Evolutionary conservation across 2,797 vertebrate genomes (phyloP).

Genomic region (Meda fulgida): DNA sequence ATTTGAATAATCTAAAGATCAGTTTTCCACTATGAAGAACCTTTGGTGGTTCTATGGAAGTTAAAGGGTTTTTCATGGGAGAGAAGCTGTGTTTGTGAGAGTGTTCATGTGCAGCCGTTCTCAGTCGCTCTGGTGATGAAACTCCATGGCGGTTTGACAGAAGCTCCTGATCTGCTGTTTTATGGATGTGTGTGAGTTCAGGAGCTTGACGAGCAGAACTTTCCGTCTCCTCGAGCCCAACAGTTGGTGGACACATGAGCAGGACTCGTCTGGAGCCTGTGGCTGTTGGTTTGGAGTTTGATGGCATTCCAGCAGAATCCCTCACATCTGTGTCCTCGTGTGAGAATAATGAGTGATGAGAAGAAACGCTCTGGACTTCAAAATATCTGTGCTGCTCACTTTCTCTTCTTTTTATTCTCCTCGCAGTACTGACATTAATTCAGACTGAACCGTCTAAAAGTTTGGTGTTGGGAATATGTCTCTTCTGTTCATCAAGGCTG

Average conservation of each 20-base stretch:
- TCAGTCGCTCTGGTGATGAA: too few relatives aligned
- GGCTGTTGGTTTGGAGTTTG: conserved; percentile 58
- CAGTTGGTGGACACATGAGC: conserved; percentile 61
- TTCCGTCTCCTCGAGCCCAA: conserved; percentile 39
- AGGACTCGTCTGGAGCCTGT: conserved; percentile 50
- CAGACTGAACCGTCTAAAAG: background rate
- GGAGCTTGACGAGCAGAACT: background rate
- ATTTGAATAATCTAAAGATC: too few relatives aligned
- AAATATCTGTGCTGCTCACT: background rate
- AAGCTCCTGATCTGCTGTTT: background rate
- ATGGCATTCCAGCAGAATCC: conserved; percentile 65
- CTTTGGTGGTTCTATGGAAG: too few relatives aligned
- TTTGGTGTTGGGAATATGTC: too few relatives aligned
- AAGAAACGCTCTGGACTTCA: background rate
- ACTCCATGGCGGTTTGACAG: background rate
- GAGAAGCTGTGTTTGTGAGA: too few relatives aligned
- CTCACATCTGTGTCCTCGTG: conserved; percentile 59
- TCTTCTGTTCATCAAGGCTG: background rate
- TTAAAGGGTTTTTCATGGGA: too few relatives aligned
- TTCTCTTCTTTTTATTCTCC: background rate
- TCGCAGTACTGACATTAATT: background rate
- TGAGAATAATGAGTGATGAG: background rate
- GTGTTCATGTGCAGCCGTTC: too few relatives aligned
- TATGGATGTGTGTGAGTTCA: background rate
- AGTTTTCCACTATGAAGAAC: too few relatives aligned